Evolutionary conservation across 2,113 vertebrate species (phyloP), one percentile per base, ranked within the genome.

Genomic region (Cyprinus carpio): DNA sequence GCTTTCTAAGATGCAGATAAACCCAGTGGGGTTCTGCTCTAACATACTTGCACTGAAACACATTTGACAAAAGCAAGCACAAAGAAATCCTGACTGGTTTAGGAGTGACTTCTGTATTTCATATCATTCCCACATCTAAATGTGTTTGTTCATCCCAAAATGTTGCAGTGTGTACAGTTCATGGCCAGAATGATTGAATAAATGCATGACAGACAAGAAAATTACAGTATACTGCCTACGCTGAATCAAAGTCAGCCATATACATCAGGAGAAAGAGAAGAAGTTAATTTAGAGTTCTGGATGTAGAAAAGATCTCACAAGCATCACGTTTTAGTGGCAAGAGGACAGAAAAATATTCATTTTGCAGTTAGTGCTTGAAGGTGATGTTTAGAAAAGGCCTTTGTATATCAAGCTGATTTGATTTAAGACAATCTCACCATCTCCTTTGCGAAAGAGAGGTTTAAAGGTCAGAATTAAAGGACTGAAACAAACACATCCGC

Each of bases 221-320:
- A 72, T 40, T 1, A 23, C 9, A 72, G 69, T 13, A 23, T 43
- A 37, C 67, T 69, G 62, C 18, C 3, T 37, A 69, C 16, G 18
- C 7, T 20, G 31, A 37, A 4, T 34, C 18, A 18, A 37, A 37
- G 4, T 18, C 16, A 69, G 67, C 18, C 67, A 29, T 65, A 7
- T 27, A 65, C 62, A 65, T 27, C 25, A 16, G 9, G 40, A 43
- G 40, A 46, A 12, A 11, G 9, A 12, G 10, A 46, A 43, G 40
- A 43, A 43, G 2, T 11, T 9, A 43, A 10, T 67, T 65, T 0
- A 71, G 69, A 37, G 34, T 72, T 72, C 29, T 4, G 29, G 29
- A 34, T 37, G 75, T 62, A 16, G 40, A 84, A 51, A 27, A 84
- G 10, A 27, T 74, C 71, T 75, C 40, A 76, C 37, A 64, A 76